Evolutionary conservation across 1,140 invertebrate species (phyloP), one percentile per base, ranked within the genome.

Genomic region (Metopolophium dirhodum): DNA sequence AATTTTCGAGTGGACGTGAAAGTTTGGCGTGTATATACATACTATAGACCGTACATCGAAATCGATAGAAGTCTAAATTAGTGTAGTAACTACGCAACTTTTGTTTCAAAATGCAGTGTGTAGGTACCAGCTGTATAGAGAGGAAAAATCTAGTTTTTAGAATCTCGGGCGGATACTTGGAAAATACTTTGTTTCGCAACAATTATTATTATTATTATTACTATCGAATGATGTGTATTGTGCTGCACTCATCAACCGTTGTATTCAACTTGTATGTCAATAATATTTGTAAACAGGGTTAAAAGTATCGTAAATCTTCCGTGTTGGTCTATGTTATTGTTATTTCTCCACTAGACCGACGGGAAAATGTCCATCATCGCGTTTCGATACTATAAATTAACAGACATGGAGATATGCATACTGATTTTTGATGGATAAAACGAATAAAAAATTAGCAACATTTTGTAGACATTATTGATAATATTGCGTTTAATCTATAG

Each of bases 121-220:
- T 61, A 54, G 51, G 51, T 54, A n/a, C 61, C 22, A 26, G 3
- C 20, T n/a, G 30, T 35, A 77, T 77, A 77, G 4, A n/a, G 30
- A 2, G n/a, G 30, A 77, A 77, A n/a, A 77, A n/a, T 77, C 30
- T 18, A n/a, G n/a, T 77, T n/a, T 77, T 77, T 18, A 77, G n/a
- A 77, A 77, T 77, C 61, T 77, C 1, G 6, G 61, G 11, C 26
- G n/a, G 61, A n/a, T 77, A n/a, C 61, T 77, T 77, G 30, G 30
- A n/a, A 77, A 77, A n/a, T 77, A 77, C 61, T 77, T 77, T 77
- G 30, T 77, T 77, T 77, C n/a, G n/a, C 30, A 77, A 77, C 61
- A 77, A 77, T 77, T 77, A 77, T 54, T 54, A 51, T 51, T 51
- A 51, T 51, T 51, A 51, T 51, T 51, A 51, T 51, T 51, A 51